These are phyloP conservation scores for Botia almorhae DNA, from an alignment of 2,797 vertebrate species.

Conservation along the genomic window DNA sequence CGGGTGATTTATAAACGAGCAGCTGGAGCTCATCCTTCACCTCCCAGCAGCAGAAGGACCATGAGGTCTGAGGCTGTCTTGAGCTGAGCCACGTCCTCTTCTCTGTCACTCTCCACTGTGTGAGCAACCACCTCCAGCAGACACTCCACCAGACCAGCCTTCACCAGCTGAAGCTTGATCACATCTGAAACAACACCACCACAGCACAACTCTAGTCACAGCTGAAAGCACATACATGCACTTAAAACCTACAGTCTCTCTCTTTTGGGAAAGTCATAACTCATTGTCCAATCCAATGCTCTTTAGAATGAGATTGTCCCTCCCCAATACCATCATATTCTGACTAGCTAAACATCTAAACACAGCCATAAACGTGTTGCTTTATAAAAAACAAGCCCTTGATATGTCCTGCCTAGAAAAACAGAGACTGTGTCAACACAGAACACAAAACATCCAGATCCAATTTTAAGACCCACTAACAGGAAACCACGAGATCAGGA, in stretches of 20 bases:
- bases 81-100: constrained; percentile 92
- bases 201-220: too few species aligned
- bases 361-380: too few species aligned
- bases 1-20: too few species aligned
- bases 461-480: too few species aligned
- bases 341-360: too few species aligned
- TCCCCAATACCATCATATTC: background rate
- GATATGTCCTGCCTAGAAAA: too few species aligned
- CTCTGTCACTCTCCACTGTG: constrained; percentile 91
- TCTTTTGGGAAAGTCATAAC: background rate
- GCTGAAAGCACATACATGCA: too few species aligned
- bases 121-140: constrained; percentile 93
- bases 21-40: constrained; percentile 66
- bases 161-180: constrained; percentile 97
- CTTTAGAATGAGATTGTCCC: background rate
- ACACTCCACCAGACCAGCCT: constrained; percentile 95
- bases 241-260: too few species aligned
- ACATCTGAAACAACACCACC: constrained; percentile 77
- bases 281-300: background rate
- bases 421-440: too few species aligned
- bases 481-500: too few species aligned
- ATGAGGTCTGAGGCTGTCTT: constrained; percentile 98
- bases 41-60: constrained; percentile 94
- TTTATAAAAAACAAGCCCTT: too few species aligned
- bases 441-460: too few species aligned